Evolutionary conservation across 37 sponge, comb jelly and placozoan species (phyloP).

Genomic region (Halichondria panicea): DNA sequence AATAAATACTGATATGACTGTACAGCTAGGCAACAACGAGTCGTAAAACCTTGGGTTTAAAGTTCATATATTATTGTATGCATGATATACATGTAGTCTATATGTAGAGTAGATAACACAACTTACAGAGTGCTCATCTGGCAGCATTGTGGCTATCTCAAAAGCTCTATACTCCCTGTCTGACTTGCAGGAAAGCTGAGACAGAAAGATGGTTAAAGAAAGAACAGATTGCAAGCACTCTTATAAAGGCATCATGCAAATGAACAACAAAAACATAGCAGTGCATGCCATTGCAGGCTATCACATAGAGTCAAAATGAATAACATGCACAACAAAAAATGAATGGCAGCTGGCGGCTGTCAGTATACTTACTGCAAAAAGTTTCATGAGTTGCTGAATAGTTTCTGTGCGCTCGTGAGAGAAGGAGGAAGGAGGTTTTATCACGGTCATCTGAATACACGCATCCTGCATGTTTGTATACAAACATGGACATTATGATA

Average conservation of each 20-base stretch:
- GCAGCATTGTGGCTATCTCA: conserved; percentile 62
- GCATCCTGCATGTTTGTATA: too few species aligned
- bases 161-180: conserved; percentile 59
- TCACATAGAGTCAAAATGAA: not conserved
- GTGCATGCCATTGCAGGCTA: not conserved
- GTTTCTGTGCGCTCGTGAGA: not conserved
- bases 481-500: too few species aligned
- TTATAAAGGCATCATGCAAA: too few species aligned
- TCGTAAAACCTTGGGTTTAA: not conserved
- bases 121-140: conserved; percentile 65
- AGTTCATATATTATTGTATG: too few species aligned
- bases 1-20: not conserved
- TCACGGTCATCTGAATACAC: too few species aligned
- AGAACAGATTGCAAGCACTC: too few species aligned
- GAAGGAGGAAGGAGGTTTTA: not conserved
- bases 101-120: too few species aligned
- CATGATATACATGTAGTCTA: too few species aligned
- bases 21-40: not conserved
- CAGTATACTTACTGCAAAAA: conserved; percentile 80
- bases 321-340: not conserved
- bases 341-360: not conserved
- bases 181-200: conserved; percentile 75
- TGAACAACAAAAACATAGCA: not conserved
- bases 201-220: too few species aligned
- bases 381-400: conserved; percentile 59